Evolutionary conservation across 2,113 vertebrate species (phyloP).

Genomic region (Pterocles gutturalis): DNA sequence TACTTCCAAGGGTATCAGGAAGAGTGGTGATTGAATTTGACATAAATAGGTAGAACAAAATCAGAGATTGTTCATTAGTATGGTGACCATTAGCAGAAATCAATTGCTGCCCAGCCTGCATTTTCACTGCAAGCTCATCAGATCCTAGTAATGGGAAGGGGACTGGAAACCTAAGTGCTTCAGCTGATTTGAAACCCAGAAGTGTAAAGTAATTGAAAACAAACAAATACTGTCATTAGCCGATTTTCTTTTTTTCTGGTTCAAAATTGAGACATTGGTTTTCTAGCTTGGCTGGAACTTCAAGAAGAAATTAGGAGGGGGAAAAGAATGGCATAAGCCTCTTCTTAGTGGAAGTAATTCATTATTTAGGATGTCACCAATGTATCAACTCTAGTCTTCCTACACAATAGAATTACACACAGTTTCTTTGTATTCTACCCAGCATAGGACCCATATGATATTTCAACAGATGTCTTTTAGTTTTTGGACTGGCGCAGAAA

Average conservation of each 20-base stretch:
- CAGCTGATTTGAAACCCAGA: not conserved
- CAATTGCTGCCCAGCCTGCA: not conserved
- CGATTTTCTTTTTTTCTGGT: not conserved
- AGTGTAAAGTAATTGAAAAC: not conserved
- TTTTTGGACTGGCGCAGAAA: not conserved
- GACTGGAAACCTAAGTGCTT: not conserved
- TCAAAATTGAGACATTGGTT: not conserved
- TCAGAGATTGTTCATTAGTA: not conserved
- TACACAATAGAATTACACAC: not conserved
- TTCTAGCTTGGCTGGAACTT: not conserved
- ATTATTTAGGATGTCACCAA: not conserved
- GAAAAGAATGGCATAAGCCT: not conserved
- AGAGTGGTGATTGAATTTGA: not conserved
- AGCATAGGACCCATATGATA: not conserved
- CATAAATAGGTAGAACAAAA: conserved; percentile 13
- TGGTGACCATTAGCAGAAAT: not conserved
- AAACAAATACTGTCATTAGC: not conserved
- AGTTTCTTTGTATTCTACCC: not conserved
- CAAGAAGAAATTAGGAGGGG: not conserved
- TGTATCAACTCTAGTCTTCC: not conserved
- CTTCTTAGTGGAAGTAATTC: not conserved
- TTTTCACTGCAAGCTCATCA: conserved; percentile 2
- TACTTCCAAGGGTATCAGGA: not conserved
- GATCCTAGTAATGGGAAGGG: not conserved
- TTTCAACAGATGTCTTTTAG: not conserved